Evolutionary conservation across 2,797 vertebrate species (phyloP).

Genomic region (Hyperoplus immaculatus): DNA sequence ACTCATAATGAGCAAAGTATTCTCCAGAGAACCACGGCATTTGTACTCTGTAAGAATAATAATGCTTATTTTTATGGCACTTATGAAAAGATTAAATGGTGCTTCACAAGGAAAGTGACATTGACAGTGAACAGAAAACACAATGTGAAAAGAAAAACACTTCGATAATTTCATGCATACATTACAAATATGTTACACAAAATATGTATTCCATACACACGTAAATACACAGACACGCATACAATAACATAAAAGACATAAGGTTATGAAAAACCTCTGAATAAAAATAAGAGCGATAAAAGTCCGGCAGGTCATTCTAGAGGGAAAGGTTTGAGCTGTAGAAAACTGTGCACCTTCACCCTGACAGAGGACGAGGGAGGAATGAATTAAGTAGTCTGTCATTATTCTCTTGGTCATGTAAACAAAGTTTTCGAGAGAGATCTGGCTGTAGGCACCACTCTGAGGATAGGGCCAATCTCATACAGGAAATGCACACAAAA

Average conservation of each 20-base stretch:
- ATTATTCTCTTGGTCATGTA: background rate
- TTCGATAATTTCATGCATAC: background rate
- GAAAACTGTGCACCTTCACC: background rate
- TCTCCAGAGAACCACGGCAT: background rate
- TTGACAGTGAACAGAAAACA: background rate
- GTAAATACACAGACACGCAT: background rate
- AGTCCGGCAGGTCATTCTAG: background rate
- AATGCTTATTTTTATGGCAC: background rate
- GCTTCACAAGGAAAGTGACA: background rate
- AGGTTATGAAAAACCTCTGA: background rate
- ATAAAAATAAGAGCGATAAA: background rate
- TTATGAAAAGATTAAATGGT: constrained; percentile 3
- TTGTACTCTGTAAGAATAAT: background rate
- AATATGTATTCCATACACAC: background rate
- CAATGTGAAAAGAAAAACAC: background rate
- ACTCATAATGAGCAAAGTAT: background rate
- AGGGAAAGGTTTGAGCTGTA: background rate
- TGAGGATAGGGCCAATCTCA: no score
- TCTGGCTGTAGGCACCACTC: no score
- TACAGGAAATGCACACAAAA: no score
- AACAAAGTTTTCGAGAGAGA: background rate
- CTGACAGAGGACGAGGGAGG: background rate
- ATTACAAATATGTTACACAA: background rate
- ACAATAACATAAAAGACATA: background rate
- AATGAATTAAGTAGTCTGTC: background rate